phyloP scores from a whole-genome alignment of 2,797 vertebrate species.

The Danio kyathit region DNA sequence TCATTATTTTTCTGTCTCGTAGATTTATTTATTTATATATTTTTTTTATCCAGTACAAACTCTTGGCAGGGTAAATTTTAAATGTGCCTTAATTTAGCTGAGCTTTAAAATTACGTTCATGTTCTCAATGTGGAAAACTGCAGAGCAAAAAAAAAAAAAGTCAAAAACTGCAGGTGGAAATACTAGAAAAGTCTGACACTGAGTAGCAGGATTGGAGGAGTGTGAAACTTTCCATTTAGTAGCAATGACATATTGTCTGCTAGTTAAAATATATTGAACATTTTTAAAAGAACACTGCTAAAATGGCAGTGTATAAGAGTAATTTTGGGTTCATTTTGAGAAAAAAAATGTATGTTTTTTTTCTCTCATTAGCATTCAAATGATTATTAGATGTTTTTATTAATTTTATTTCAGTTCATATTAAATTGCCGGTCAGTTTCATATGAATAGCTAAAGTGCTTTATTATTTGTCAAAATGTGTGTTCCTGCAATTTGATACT shows the following conservation, averaged over 20 bases:
- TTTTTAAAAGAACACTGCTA: neutral
- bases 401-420: neutral
- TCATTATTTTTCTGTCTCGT: neutral
- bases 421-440: neutral
- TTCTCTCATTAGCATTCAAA: neutral
- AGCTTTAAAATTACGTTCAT: slow-evolving; percentile 1
- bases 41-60: neutral
- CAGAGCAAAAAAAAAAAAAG: neutral
- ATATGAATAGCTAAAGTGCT: neutral
- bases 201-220: neutral
- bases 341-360: neutral
- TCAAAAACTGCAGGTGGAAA: neutral
- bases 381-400: neutral
- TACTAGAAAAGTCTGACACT: neutral
- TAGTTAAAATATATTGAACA: neutral
- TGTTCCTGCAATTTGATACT: neutral
- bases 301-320: no score
- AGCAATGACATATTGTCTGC: neutral
- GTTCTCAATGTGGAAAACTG: no score
- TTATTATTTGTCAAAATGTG: neutral
- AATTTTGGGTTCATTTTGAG: neutral
- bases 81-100: neutral
- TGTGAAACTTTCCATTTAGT: neutral
- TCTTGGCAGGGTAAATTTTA: neutral
- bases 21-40: neutral